These are phyloP conservation scores for Nerophis lumbriciformis DNA, from an alignment of 2,113 vertebrate genomes.

Conservation along the genomic window DNA sequence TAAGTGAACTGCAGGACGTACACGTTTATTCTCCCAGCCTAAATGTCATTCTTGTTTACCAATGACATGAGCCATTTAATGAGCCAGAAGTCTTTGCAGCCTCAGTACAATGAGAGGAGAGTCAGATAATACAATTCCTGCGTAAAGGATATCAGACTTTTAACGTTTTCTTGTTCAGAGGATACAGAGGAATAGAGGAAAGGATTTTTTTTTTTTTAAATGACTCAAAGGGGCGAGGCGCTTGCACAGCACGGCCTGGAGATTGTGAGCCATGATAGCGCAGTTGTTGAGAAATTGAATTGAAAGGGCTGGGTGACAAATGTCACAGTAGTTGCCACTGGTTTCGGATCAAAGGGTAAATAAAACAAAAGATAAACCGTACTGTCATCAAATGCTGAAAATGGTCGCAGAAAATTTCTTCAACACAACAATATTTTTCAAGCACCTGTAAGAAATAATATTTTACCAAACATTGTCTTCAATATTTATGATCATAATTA, in stretches of 20 bases:
- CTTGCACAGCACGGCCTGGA: conserved; percentile 42
- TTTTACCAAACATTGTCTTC: conserved; percentile 31
- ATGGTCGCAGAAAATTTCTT: conserved; percentile 10
- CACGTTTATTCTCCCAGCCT: conserved; percentile 29
- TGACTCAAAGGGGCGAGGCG: conserved; percentile 49
- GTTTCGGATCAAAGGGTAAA: conserved; percentile 69
- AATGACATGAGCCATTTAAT: conserved; percentile 42
- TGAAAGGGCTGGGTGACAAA: conserved; percentile 71
- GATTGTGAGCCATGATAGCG: conserved; percentile 64
- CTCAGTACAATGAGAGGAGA: conserved; percentile 19
- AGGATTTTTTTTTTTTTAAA: no score
- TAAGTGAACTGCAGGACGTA: conserved; percentile 35
- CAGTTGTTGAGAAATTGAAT: conserved; percentile 72
- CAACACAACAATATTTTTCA: no score
- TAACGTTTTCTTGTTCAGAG: conserved; percentile 26
- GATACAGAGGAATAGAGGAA: conserved; percentile 26
- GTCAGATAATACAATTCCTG: conserved; percentile 8
- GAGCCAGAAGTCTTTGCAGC: conserved; percentile 24
- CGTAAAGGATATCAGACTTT: conserved; percentile 24
- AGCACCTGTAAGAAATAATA: conserved; percentile 12
- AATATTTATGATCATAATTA: conserved; percentile 47
- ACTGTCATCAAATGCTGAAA: conserved; percentile 33
- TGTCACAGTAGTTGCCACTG: conserved; percentile 64
- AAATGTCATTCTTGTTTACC: conserved; percentile 68
- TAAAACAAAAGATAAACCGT: conserved; percentile 67